Evolutionary conservation across 2,888 invertebrate genomes (phyloP).

Genomic region (Drosophila borborema): DNA sequence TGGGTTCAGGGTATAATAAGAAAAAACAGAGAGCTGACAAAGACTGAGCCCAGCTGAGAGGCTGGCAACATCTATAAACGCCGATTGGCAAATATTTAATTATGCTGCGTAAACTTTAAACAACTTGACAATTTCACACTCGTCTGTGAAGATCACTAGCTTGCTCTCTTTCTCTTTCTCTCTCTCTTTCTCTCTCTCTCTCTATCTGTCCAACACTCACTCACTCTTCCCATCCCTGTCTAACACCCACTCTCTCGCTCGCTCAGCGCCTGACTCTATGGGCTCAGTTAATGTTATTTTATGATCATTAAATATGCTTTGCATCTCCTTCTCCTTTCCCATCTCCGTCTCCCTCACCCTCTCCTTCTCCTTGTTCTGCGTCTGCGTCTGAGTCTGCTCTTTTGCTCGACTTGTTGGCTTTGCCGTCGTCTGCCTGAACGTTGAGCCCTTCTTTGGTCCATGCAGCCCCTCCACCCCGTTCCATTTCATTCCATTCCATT

Average conservation of each 20-base stretch:
- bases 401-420: slow-evolving; percentile 77
- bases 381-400: slow-evolving; percentile 1
- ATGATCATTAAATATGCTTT: slow-evolving; percentile 75
- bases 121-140: slow-evolving; percentile 81
- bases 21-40: slow-evolving; percentile 31
- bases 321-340: slow-evolving; percentile 12
- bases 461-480: slow-evolving; percentile 5
- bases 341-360: not conserved
- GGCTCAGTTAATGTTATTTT: slow-evolving; percentile 73
- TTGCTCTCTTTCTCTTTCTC: slow-evolving; percentile 2
- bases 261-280: slow-evolving; percentile 19
- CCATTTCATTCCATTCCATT: slow-evolving; percentile 32
- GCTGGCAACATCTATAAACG: slow-evolving; percentile 73
- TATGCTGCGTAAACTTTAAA: slow-evolving; percentile 80
- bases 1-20: no score
- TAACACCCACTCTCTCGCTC: slow-evolving; percentile 9
- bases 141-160: slow-evolving; percentile 68
- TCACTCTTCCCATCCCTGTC: slow-evolving; percentile 5
- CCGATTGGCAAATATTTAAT: slow-evolving; percentile 80
- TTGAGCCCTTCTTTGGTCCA: slow-evolving; percentile 60
- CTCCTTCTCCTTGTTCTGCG: slow-evolving; percentile 12
- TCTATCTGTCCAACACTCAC: slow-evolving; percentile 8
- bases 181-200: not conserved
- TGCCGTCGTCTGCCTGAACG: slow-evolving; percentile 47
- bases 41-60: slow-evolving; percentile 8